phyloP scores from a whole-genome alignment of 1,140 invertebrate species.

The Battus philenor region DNA sequence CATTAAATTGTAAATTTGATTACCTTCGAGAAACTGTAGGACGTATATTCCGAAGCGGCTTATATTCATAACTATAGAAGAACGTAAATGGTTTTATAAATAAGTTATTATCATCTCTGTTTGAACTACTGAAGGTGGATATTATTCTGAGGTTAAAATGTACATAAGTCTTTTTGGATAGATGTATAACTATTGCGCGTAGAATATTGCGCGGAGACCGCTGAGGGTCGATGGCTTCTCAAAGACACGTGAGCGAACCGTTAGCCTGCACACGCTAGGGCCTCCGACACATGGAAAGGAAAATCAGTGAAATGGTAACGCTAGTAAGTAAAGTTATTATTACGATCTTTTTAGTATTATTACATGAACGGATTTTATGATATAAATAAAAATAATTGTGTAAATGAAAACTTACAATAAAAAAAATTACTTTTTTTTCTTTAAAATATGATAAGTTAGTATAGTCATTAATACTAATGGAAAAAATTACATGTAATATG shows the following conservation, averaged over 20 bases:
- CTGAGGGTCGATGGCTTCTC: constrained; percentile 64
- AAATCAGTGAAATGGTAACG: constrained; percentile 54
- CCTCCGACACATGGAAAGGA: constrained; percentile 60
- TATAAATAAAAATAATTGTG: too few relatives aligned
- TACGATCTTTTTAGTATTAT: not conserved
- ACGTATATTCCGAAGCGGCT: constrained; percentile 7
- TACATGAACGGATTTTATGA: too few relatives aligned
- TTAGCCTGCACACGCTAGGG: constrained; percentile 53
- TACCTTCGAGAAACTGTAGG: not conserved
- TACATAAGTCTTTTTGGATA: constrained; percentile 25
- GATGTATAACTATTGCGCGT: constrained; percentile 43
- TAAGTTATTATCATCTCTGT: not conserved
- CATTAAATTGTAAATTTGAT: not conserved
- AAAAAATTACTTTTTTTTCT: too few relatives aligned
- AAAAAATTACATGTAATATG: too few relatives aligned
- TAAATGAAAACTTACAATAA: too few relatives aligned
- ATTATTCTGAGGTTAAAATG: not conserved
- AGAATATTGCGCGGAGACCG: constrained; percentile 70
- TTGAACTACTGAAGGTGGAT: not conserved
- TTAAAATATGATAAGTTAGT: too few relatives aligned
- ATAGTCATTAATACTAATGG: too few relatives aligned
- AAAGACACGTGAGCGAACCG: constrained; percentile 67
- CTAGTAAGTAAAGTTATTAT: constrained; percentile 28
- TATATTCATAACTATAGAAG: not conserved
- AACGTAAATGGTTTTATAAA: not conserved